Base-by-base conservation (phyloP, 2,113 vertebrate species). In the Cettia cetti region DNA sequence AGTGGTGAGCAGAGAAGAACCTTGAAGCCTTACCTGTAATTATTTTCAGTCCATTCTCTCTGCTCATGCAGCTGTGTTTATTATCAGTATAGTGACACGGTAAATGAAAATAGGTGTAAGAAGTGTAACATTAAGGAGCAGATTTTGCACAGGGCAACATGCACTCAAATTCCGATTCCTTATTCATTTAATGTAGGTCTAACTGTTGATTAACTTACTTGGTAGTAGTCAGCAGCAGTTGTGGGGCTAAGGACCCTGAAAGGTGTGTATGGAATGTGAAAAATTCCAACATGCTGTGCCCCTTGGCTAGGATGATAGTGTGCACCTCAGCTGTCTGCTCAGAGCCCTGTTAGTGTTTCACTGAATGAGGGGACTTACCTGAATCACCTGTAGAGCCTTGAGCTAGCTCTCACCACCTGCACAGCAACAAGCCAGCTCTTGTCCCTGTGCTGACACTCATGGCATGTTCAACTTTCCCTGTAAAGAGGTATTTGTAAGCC, bases 21-120 rank as follows among this genome's bases (percentile, higher is more conserved):
- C 14, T 59, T 64, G 33, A 20, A 68, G 15, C 30, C 24, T 78
- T 26, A n/a, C 7, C 8, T 53, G 56, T 64, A 45, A 59, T 71
- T 70, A 27, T 75, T 82, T 86, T 82, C 6, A 11, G 10, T 63
- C 17, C 20, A 16, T 5, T 53, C 11, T 84, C 40, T 90, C 82
- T 52, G 40, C 12, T 24, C 2, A 0, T 68, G 10, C 17, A 64
- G 42, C n/a, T 21, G 14, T 0, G 0, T 63, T 89, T 60, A 35
- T 81, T 44, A 30, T 54, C 59, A 37, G 6, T 70, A 13, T 17
- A 7, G 39, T 37, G n/a, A 33, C 19, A n/a, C 7, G 56, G 31
- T 35, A 94, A 82, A 70, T 57, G 54, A 56, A 44, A 45, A 28
- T 17, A 45, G 28, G 26, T 20, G 5, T 79, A 28, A 47, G 26